Evolutionary conservation across 2,797 vertebrate species (phyloP).

Genomic region (Novumbra hubbsi): DNA sequence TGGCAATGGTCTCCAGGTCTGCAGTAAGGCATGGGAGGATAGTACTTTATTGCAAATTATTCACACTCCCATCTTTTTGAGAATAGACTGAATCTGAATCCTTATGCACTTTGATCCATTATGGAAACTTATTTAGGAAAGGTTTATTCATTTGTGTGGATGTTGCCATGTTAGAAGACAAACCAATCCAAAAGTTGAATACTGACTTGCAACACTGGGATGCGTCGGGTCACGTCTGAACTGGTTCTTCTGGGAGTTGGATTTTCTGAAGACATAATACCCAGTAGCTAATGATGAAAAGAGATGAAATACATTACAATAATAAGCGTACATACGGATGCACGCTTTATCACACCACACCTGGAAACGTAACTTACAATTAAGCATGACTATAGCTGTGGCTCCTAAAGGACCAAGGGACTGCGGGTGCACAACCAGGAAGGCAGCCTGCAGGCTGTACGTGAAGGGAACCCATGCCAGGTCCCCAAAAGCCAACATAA

Average conservation of each 20-base stretch:
- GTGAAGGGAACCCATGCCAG: slow-evolving; percentile 90
- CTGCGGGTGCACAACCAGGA: slow-evolving; percentile 84
- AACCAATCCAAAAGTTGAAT: background rate
- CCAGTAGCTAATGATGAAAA: slow-evolving; percentile 70
- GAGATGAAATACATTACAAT: background rate
- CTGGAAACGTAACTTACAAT: slow-evolving; percentile 69
- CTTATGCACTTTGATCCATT: background rate
- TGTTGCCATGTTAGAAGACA: background rate
- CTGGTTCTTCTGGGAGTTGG: slow-evolving; percentile 90
- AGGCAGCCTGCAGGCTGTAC: slow-evolving; percentile 86
- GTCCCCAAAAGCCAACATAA: slow-evolving; percentile 92
- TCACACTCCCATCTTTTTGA: slow-evolving; percentile 8
- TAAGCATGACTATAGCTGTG: slow-evolving; percentile 72
- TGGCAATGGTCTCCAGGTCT: slow-evolving; percentile 87
- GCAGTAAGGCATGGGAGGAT: slow-evolving; percentile 11
- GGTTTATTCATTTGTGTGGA: background rate
- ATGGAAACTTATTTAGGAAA: background rate
- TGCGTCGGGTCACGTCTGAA: slow-evolving; percentile 86
- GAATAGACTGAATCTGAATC: slow-evolving; percentile 4
- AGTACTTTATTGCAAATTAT: background rate
- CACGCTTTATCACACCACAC: background rate
- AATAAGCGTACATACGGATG: background rate
- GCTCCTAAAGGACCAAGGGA: slow-evolving; percentile 65
- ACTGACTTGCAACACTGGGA: slow-evolving; percentile 79
- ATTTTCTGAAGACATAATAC: slow-evolving; percentile 86